Evolutionary conservation across 2,888 invertebrate species (phyloP).

Genomic region (Phrixothrix hirtus): DNA sequence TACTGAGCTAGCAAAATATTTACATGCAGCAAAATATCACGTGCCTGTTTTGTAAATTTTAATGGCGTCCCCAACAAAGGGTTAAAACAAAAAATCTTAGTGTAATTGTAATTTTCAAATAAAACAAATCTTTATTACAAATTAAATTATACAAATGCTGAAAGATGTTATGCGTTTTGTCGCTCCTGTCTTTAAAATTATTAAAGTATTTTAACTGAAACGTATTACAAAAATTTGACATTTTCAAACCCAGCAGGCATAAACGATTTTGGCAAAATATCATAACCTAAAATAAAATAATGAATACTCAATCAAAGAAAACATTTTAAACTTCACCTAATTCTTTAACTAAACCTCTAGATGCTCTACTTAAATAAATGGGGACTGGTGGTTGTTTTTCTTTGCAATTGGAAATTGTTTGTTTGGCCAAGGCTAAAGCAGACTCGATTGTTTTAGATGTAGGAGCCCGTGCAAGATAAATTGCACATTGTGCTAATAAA

Average conservation of each 20-base stretch:
- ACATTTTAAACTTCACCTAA: constrained; percentile 60
- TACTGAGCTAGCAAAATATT: too few species aligned
- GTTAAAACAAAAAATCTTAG: constrained; percentile 26
- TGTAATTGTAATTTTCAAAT: not conserved
- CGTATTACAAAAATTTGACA: constrained; percentile 63
- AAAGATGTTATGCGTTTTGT: too few species aligned
- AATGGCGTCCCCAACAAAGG: too few species aligned
- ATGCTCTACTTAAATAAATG: constrained; percentile 78
- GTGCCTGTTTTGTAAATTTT: too few species aligned
- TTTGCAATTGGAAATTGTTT: constrained; percentile 62
- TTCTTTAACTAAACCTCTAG: constrained; percentile 75
- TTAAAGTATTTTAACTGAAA: too few species aligned
- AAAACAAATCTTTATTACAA: not conserved
- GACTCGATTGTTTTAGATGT: constrained; percentile 68
- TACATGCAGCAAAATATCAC: too few species aligned
- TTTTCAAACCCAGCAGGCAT: constrained; percentile 71
- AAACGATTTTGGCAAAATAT: constrained; percentile 63
- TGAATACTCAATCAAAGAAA: constrained; percentile 4
- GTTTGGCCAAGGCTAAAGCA: constrained; percentile 62
- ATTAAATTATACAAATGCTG: too few species aligned
- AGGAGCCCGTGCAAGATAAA: constrained; percentile 75
- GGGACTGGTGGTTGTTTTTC: constrained; percentile 77
- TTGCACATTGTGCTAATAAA: constrained; percentile 75
- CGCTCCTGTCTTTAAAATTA: too few species aligned
- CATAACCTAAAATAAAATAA: constrained; percentile 61